Evolutionary conservation across 2,797 vertebrate species (phyloP).

Genomic region (Philypnodon macrostomus): DNA sequence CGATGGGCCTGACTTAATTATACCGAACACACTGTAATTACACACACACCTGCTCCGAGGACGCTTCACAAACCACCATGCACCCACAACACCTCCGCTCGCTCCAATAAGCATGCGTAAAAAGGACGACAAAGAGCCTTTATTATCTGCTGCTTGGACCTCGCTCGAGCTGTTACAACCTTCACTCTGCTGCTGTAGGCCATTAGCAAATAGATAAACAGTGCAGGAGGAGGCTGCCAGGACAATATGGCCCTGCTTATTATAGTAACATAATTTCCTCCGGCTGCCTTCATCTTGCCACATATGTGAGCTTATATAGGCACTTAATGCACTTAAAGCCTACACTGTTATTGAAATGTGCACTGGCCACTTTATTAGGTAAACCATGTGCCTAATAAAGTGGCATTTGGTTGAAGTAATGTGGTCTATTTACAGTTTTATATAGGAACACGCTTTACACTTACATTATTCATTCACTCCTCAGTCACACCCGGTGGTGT

Average conservation of each 20-base stretch:
- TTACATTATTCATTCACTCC: no score
- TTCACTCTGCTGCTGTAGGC: slow-evolving; percentile 27
- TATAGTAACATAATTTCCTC: slow-evolving; percentile 23
- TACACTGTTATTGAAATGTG: slow-evolving; percentile 12
- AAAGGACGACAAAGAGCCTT: slow-evolving; percentile 29
- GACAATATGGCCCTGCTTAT: slow-evolving; percentile 29
- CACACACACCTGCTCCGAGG: slow-evolving; percentile 50
- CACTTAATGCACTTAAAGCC: slow-evolving; percentile 9
- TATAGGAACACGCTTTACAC: no score
- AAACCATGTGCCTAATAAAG: no score
- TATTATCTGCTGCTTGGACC: slow-evolving; percentile 27
- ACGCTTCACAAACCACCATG: slow-evolving; percentile 38
- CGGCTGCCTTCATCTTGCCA: slow-evolving; percentile 28
- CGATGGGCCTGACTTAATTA: slow-evolving; percentile 56
- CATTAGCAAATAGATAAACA: slow-evolving; percentile 42
- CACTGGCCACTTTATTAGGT: no score
- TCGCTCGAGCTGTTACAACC: slow-evolving; percentile 15
- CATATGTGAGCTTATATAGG: slow-evolving; percentile 18
- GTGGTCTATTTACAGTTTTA: no score
- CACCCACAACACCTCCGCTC: slow-evolving; percentile 28
- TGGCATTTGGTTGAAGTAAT: no score
- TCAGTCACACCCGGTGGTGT: no score
- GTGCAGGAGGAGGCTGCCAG: slow-evolving; percentile 23
- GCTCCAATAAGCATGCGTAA: slow-evolving; percentile 23
- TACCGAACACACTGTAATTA: slow-evolving; percentile 58